A percentile compares a stretch with the other conserved stretches of the same genome.
phyloP scores from a whole-genome alignment of 1,140 invertebrate genomes.

The Augochlora pura region DNA sequence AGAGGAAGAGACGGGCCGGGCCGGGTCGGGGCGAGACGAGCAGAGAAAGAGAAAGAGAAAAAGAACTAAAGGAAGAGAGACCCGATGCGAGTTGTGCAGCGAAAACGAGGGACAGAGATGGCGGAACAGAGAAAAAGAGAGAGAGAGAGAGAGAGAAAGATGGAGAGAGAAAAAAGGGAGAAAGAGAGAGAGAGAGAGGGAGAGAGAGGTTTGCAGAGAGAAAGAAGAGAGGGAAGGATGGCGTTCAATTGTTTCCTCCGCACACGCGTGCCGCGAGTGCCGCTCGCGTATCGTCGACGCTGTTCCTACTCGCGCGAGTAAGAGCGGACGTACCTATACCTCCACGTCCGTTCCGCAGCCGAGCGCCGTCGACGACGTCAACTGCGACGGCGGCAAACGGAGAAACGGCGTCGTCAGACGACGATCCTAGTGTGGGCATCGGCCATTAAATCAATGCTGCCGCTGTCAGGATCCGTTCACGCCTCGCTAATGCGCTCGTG shows the following conservation, averaged over 20 bases:
- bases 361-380: not conserved
- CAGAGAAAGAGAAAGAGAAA: slow-evolving; percentile 42
- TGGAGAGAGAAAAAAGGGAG: slow-evolving; percentile 8
- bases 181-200: slow-evolving; percentile 4
- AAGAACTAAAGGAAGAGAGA: slow-evolving; percentile 13
- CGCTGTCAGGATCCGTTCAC: slow-evolving; percentile 75
- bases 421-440: slow-evolving; percentile 73
- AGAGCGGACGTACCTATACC: slow-evolving; percentile 61
- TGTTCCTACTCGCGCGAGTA: slow-evolving; percentile 12
- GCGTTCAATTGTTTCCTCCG: slow-evolving; percentile 79
- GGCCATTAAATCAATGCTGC: slow-evolving; percentile 78
- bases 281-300: slow-evolving; percentile 56
- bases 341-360: slow-evolving; percentile 58
- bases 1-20: slow-evolving; percentile 27
- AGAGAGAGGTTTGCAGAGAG: slow-evolving; percentile 33
- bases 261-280: slow-evolving; percentile 75
- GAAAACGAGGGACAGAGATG: slow-evolving; percentile 63
- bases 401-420: slow-evolving; percentile 32
- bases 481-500: slow-evolving; percentile 74
- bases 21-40: not conserved
- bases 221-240: slow-evolving; percentile 66
- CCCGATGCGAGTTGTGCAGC: slow-evolving; percentile 30
- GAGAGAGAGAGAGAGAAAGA: slow-evolving; percentile 26
- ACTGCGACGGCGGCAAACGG: not conserved
- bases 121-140: slow-evolving; percentile 35